phyloP scores from a whole-genome alignment of 1,140 invertebrate genomes.

The Orchestia grillus region DNA sequence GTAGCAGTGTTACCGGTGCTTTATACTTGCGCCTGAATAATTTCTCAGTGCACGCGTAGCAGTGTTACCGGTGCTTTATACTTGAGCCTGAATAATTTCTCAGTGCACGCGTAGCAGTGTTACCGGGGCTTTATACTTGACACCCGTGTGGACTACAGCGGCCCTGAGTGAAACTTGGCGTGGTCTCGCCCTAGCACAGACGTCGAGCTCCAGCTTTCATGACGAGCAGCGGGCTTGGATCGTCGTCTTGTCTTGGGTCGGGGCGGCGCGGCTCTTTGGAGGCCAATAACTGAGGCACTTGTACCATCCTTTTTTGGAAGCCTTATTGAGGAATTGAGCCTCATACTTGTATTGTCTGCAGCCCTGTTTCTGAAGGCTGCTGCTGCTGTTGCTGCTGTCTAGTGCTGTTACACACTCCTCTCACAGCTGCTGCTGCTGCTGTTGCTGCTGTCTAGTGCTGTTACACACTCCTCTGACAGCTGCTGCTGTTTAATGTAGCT shows the following conservation, averaged over 20 bases:
- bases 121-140: too few relatives aligned
- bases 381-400: background rate
- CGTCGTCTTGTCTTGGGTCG: conserved; percentile 14
- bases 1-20: too few relatives aligned
- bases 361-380: background rate
- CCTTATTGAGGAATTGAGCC: conserved; percentile 30
- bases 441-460: background rate
- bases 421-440: background rate
- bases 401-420: too few relatives aligned
- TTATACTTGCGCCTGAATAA: too few relatives aligned
- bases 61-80: too few relatives aligned
- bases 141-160: background rate
- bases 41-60: too few relatives aligned
- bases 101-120: too few relatives aligned
- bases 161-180: background rate
- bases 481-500: too few relatives aligned
- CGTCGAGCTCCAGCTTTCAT: background rate
- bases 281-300: conserved; percentile 23
- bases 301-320: background rate
- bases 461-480: background rate
- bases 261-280: background rate
- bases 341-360: background rate
- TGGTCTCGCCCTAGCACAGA: background rate
- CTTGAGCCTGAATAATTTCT: too few relatives aligned
- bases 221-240: background rate